These are phyloP conservation scores for Gallinago nigripennis DNA, from an alignment of 2,797 vertebrate genomes.

Conservation along the genomic window DNA sequence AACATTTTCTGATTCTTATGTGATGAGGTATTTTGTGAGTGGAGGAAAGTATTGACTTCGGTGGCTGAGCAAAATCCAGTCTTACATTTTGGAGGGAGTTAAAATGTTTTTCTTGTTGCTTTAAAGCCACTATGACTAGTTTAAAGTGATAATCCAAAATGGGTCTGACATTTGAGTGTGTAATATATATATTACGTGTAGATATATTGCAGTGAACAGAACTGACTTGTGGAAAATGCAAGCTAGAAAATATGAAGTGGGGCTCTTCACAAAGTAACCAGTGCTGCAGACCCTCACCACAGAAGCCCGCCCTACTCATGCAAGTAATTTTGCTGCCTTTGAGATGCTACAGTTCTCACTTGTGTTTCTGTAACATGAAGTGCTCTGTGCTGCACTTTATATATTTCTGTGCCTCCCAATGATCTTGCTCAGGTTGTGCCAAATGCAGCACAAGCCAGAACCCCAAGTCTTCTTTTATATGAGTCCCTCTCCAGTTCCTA, in stretches of 20 bases:
- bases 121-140: not conserved
- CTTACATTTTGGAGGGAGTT: not conserved
- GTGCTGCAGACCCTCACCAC: not conserved
- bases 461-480: not conserved
- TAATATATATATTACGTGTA: not conserved
- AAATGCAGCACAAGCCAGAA: not conserved
- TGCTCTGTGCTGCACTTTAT: not conserved
- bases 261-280: not conserved
- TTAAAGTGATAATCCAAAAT: constrained; percentile 1
- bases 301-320: not conserved
- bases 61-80: not conserved
- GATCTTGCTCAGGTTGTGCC: not conserved
- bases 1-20: not conserved
- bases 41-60: not conserved
- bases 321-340: not conserved
- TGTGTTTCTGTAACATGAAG: not conserved
- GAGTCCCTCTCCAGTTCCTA: not conserved
- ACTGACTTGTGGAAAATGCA: not conserved
- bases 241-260: not conserved
- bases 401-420: fast-evolving
- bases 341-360: not conserved
- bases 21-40: not conserved
- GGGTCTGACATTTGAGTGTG: not conserved
- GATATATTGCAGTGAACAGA: not conserved
- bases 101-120: not conserved